Conservation (phyloP, 1,140 invertebrate genomes). For the Ceratina japonica region DNA sequence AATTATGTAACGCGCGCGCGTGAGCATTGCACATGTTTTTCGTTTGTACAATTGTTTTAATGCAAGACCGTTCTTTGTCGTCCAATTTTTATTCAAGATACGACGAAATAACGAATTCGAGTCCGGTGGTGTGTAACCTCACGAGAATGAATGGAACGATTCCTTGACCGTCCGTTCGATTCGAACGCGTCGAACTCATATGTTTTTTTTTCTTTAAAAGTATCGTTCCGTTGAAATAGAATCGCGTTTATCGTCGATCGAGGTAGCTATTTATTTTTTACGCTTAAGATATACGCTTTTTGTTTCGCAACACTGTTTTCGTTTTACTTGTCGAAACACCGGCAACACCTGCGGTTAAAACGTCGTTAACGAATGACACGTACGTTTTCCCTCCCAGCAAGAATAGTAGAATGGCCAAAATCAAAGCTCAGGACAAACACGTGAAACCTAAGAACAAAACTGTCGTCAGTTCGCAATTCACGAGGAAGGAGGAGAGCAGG, state of each 20-base stretch:
- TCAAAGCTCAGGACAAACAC: conserved; percentile 51
- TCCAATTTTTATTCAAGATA: not conserved
- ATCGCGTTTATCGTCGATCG: not conserved
- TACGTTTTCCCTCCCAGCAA: conserved; percentile 29
- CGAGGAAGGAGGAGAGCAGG: conserved; percentile 61
- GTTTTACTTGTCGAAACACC: not conserved
- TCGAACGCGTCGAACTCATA: too few species aligned
- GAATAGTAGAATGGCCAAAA: conserved; percentile 48
- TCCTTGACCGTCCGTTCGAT: not conserved
- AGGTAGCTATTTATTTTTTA: conserved; percentile 15
- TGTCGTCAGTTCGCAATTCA: conserved; percentile 4
- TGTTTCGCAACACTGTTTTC: not conserved
- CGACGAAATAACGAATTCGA: not conserved
- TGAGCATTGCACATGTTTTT: not conserved
- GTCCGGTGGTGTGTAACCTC: conserved; percentile 27
- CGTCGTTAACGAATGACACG: too few species aligned
- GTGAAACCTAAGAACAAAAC: conserved; percentile 55
- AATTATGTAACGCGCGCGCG: not conserved
- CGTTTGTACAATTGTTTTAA: conserved; percentile 1
- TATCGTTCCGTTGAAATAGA: not conserved
- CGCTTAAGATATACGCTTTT: too few species aligned
- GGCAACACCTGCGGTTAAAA: too few species aligned
- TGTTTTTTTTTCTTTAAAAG: conserved; percentile 9
- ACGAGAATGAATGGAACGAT: not conserved
- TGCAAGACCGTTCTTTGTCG: not conserved